A percentile compares a stretch with the other conserved stretches of the same genome.
These are phyloP conservation scores for Cervus canadensis DNA, from an alignment of 2,113 vertebrate species.

Conservation along the genomic window DNA sequence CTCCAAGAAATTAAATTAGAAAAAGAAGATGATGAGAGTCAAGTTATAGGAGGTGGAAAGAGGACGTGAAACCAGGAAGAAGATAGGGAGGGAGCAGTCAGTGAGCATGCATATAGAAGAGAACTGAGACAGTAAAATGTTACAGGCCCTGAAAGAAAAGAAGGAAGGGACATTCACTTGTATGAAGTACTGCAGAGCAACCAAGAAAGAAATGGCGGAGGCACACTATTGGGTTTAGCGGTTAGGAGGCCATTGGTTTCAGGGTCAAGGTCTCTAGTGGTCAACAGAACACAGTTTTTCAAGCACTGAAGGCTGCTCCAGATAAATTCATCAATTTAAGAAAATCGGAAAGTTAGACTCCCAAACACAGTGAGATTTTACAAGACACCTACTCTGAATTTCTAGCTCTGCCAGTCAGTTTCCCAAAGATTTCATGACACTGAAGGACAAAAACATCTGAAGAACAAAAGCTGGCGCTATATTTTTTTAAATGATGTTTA, in stretches of 20 bases:
- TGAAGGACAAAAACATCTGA: not conserved
- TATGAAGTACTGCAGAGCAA: not conserved
- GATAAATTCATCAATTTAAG: not conserved
- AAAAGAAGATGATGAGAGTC: not conserved
- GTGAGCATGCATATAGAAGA: not conserved
- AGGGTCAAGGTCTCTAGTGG: not conserved
- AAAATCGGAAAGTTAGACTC: not conserved
- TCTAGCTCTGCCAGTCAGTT: not conserved
- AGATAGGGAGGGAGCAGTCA: not conserved
- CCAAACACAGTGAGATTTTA: not conserved
- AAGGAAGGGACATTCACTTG: not conserved
- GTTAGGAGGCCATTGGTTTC: conserved; percentile 11
- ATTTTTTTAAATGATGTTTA: not conserved
- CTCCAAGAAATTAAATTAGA: not conserved
- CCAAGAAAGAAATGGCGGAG: not conserved
- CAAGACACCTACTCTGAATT: not conserved
- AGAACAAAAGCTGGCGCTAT: not conserved
- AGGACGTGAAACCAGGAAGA: not conserved
- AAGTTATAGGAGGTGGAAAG: not conserved
- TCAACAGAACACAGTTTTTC: not conserved
- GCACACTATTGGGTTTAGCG: not conserved
- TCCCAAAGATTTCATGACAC: not conserved
- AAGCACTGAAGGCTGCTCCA: not conserved
- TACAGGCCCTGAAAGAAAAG: not conserved
- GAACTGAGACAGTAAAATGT: not conserved